phyloP scores from a whole-genome alignment of 1,140 invertebrate species.

The Trachymyrmex cornetzi region DNA sequence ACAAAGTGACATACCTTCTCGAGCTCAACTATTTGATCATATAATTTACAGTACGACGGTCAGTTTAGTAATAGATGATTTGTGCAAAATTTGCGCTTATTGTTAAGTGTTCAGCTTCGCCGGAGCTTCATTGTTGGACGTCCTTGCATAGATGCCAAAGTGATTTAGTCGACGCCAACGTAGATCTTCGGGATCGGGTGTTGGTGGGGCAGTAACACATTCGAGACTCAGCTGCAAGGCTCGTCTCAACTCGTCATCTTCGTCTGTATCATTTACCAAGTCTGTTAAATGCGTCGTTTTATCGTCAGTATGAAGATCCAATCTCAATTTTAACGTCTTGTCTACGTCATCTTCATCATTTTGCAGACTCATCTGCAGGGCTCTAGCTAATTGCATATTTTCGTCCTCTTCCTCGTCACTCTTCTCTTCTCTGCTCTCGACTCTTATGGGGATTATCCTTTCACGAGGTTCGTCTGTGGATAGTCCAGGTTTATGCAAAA shows the following conservation, averaged over 20 bases:
- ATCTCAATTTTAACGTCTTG: constrained; percentile 77
- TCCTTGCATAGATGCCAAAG: constrained; percentile 73
- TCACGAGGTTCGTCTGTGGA: constrained; percentile 66
- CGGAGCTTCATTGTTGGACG: constrained; percentile 79
- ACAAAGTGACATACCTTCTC: constrained; percentile 74
- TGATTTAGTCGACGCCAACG: constrained; percentile 80
- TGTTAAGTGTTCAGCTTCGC: constrained; percentile 85
- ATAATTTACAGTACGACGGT: constrained; percentile 73
- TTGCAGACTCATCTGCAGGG: constrained; percentile 86
- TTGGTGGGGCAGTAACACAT: constrained; percentile 84
- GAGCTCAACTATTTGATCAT: constrained; percentile 44
- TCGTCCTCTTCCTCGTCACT: constrained; percentile 87
- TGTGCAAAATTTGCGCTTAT: constrained; percentile 61
- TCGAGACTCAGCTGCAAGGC: constrained; percentile 88
- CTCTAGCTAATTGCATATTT: constrained; percentile 85
- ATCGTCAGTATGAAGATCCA: constrained; percentile 71
- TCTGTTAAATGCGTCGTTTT: constrained; percentile 26
- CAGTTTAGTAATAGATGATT: constrained; percentile 54
- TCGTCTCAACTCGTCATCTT: constrained; percentile 86
- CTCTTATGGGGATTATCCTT: constrained; percentile 81
- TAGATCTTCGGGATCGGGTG: constrained; percentile 83
- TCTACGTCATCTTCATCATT: constrained; percentile 78
- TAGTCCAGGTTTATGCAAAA: constrained; percentile 36
- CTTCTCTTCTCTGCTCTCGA: constrained; percentile 80
- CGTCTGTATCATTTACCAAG: constrained; percentile 77